Conservation (phyloP, 1,140 invertebrate species). For the Dufourea novaeangliae region DNA sequence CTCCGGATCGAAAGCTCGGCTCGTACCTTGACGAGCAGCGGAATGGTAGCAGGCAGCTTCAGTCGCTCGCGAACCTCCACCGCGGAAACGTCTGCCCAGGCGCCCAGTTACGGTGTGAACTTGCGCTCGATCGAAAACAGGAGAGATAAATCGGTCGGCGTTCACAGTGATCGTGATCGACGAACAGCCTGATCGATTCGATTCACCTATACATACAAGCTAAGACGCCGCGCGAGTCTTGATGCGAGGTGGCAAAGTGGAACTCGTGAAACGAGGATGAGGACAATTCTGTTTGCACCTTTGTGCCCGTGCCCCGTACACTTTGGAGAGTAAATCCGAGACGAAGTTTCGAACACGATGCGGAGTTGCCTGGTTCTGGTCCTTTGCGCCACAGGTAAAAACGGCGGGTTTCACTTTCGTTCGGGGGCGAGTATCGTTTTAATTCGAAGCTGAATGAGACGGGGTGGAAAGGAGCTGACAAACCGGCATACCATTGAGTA, state of each 20-base stretch:
- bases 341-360: conserved; percentile 55
- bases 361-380: conserved; percentile 63
- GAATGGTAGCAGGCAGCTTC: conserved; percentile 70
- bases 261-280: conserved; percentile 54
- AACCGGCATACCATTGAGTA: too few species aligned
- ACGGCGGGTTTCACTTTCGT: neutral
- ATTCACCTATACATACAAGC: too few species aligned
- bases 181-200: neutral
- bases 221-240: neutral
- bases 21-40: conserved; percentile 57
- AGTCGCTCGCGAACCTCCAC: conserved; percentile 74
- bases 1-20: conserved; percentile 64
- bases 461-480: too few species aligned
- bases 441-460: neutral
- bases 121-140: neutral
- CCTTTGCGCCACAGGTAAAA: conserved; percentile 72
- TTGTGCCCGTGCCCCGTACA: conserved; percentile 27
- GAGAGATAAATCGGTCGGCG: neutral
- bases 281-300: conserved; percentile 45
- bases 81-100: conserved; percentile 65
- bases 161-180: conserved; percentile 1
- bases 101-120: neutral
- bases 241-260: conserved; percentile 5
- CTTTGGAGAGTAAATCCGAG: conserved; percentile 50
- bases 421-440: conserved; percentile 13